phyloP scores from a whole-genome alignment of 2,113 vertebrate species.

The Pygoscelis antarcticus region DNA sequence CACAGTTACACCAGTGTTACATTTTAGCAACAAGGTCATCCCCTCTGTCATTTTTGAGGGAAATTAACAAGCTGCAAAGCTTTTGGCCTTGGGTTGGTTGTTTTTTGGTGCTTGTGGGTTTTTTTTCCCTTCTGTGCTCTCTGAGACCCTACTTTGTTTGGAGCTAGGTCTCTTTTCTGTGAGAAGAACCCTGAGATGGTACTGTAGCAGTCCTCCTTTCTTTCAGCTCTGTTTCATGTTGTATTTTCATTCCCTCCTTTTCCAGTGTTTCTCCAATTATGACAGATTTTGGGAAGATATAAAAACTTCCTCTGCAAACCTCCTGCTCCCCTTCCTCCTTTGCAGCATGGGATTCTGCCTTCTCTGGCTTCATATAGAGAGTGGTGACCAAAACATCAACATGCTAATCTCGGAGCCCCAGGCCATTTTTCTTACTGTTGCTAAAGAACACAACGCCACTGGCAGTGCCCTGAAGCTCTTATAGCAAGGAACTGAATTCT shows the following conservation, averaged over 20 bases:
- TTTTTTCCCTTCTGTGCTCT: not conserved
- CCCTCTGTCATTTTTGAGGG: not conserved
- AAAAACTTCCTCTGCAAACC: not conserved
- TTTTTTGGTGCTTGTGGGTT: not conserved
- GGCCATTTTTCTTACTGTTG: slow-evolving; percentile 24
- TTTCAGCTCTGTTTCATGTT: not conserved
- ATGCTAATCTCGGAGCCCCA: not conserved
- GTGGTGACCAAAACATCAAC: slow-evolving; percentile 58
- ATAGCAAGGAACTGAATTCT: slow-evolving; percentile 27
- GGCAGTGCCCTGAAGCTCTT: slow-evolving; percentile 49
- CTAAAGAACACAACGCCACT: not conserved
- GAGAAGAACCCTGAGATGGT: not conserved
- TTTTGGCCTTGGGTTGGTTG: not conserved
- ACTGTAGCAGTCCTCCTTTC: not conserved
- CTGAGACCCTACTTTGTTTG: not conserved
- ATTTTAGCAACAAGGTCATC: not conserved
- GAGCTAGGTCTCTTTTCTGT: not conserved
- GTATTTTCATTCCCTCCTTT: not conserved
- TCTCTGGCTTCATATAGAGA: not conserved
- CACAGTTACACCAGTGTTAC: not conserved
- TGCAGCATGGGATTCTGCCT: not conserved
- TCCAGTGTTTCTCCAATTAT: not conserved
- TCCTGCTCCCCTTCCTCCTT: not conserved
- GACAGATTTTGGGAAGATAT: not conserved
- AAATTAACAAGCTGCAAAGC: not conserved